A percentile compares a stretch with the other conserved stretches of the same genome.
Evolutionary conservation across 53 echinoderm and acorn worm species (phyloP).

Genomic region (Hippasteria phrygiana): DNA sequence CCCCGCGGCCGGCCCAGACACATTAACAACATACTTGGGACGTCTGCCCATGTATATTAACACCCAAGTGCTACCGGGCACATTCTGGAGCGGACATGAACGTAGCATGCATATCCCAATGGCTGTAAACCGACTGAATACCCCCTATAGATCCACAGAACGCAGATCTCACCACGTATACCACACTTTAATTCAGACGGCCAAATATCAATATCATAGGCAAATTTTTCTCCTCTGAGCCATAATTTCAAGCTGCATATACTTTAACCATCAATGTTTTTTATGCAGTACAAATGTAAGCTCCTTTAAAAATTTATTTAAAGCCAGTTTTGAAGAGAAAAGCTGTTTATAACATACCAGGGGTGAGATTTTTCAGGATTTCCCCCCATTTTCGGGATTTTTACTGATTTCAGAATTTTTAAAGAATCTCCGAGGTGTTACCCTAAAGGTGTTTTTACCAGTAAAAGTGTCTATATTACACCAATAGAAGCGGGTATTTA

Average conservation of each 20-base stretch:
- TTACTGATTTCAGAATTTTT: too few relatives aligned
- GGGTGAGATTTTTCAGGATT: too few relatives aligned
- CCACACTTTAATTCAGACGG: not conserved
- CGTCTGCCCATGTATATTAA: slow-evolving; percentile 52
- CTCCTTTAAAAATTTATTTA: too few relatives aligned
- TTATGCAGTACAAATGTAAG: not conserved
- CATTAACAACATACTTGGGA: slow-evolving; percentile 64
- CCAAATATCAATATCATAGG: not conserved
- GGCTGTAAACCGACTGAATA: not conserved
- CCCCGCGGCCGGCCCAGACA: slow-evolving; percentile 29
- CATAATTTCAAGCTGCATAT: not conserved
- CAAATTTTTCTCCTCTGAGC: not conserved
- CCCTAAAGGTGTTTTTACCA: too few relatives aligned
- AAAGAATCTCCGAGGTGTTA: too few relatives aligned
- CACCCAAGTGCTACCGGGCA: slow-evolving; percentile 5
- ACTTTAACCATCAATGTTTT: not conserved
- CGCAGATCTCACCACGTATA: not conserved
- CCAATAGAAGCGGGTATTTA: too few relatives aligned
- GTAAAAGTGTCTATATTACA: too few relatives aligned
- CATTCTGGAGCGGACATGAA: slow-evolving; percentile 13
- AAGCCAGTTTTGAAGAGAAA: too few relatives aligned
- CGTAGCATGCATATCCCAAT: slow-evolving; percentile 23
- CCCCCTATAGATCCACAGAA: slow-evolving; percentile 13
- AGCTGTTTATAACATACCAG: too few relatives aligned
- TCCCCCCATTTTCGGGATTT: too few relatives aligned